Conservation (phyloP, 2,113 vertebrate species). For the Bujurquina vittata region DNA sequence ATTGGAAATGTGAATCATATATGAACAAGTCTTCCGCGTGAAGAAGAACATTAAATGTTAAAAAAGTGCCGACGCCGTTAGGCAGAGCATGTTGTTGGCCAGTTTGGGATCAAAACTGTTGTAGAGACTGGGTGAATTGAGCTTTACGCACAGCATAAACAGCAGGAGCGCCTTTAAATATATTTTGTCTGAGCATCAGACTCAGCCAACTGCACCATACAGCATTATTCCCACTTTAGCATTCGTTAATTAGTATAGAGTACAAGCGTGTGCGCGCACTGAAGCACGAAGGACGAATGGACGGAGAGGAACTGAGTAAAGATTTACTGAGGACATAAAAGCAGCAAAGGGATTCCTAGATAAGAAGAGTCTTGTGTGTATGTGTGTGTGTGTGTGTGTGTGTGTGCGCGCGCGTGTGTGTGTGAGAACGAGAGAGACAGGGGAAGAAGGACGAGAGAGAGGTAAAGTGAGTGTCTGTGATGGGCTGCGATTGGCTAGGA, state of each 20-base stretch:
- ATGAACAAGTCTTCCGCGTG: background rate
- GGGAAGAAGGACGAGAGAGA: too few relatives aligned
- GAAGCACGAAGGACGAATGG: background rate
- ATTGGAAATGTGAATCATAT: background rate
- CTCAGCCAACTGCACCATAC: background rate
- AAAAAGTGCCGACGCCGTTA: background rate
- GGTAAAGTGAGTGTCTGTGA: slow-evolving; percentile 35
- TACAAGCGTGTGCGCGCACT: background rate
- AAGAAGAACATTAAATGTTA: background rate
- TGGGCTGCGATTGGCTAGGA: background rate
- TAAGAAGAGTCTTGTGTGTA: slow-evolving; percentile 40
- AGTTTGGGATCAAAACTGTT: background rate
- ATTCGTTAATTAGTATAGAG: slow-evolving; percentile 17
- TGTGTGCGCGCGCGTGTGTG: slow-evolving; percentile 24
- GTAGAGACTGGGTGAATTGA: background rate
- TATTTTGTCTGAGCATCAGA: background rate
- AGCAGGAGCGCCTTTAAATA: background rate
- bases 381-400: slow-evolving; percentile 26
- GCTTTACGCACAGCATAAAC: slow-evolving; percentile 12
- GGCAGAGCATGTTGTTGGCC: background rate
- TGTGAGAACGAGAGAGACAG: background rate
- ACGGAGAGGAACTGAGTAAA: slow-evolving; percentile 34
- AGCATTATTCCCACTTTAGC: background rate
- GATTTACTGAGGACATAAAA: slow-evolving; percentile 70
- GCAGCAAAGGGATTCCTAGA: slow-evolving; percentile 66